phyloP scores from a whole-genome alignment of 2,797 vertebrate genomes.

The Menidia menidia region DNA sequence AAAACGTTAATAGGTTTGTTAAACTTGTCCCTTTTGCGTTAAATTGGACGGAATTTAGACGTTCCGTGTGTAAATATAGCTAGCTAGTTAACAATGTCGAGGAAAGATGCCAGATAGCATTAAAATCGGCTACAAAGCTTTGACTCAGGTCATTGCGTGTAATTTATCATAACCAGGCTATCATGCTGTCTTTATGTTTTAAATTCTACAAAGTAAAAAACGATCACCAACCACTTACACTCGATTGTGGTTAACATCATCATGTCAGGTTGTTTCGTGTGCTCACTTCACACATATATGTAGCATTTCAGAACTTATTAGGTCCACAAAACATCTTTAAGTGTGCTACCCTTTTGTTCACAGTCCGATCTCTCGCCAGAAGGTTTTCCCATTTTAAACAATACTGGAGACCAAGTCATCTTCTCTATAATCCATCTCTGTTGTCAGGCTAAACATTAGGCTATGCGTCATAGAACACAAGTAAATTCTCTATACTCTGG shows the following conservation, averaged over 20 bases:
- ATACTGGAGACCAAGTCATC: neutral
- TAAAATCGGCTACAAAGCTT: conserved; percentile 7
- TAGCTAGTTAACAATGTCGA: conserved; percentile 4
- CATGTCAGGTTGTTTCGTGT: conserved; percentile 25
- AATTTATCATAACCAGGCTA: neutral
- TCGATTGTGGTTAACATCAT: conserved; percentile 32
- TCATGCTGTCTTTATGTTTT: neutral
- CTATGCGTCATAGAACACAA: neutral
- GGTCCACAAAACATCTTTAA: neutral
- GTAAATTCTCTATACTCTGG: conserved; percentile 8
- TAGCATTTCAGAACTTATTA: conserved; percentile 42
- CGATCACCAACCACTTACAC: neutral
- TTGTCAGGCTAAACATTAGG: neutral
- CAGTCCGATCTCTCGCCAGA: neutral
- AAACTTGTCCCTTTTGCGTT: neutral
- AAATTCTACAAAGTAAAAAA: neutral
- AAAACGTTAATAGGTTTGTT: neutral
- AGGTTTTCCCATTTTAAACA: neutral
- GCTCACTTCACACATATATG: conserved; percentile 43
- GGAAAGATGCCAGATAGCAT: conserved; percentile 24
- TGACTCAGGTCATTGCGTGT: neutral
- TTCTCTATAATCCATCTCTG: neutral
- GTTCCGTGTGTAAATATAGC: conserved; percentile 5
- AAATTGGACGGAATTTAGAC: neutral
- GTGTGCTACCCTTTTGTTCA: neutral